phyloP scores from a whole-genome alignment of 2,797 vertebrate genomes.

The Acridotheres tristis region DNA sequence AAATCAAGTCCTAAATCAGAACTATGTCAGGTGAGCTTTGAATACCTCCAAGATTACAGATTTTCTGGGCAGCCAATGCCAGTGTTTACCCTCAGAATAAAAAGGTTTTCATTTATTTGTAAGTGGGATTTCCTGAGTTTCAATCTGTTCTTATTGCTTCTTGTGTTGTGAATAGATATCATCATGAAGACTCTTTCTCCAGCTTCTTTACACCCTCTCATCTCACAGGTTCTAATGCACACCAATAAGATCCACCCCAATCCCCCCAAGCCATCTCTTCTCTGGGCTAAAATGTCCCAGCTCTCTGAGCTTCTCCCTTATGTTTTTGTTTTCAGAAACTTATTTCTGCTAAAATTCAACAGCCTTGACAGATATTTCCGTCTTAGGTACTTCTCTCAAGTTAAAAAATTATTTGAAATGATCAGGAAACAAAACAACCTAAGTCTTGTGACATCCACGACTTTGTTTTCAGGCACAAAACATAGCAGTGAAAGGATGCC shows the following conservation, averaged over 20 bases:
- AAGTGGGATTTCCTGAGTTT: not conserved
- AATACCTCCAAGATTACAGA: not conserved
- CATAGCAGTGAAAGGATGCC: not conserved
- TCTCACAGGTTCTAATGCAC: not conserved
- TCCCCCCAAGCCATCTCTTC: not conserved
- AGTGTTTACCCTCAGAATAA: not conserved
- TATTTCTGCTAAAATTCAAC: not conserved
- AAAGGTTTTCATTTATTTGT: not conserved
- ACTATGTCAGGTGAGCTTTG: not conserved
- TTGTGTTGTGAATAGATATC: not conserved
- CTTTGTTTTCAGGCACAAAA: not conserved
- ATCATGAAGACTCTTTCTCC: not conserved
- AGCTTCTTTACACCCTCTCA: not conserved
- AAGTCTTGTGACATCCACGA: fast-evolving
- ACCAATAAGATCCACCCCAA: not conserved
- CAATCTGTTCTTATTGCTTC: not conserved
- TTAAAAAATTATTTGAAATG: not conserved
- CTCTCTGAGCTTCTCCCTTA: not conserved
- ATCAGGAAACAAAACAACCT: not conserved
- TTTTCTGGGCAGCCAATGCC: not conserved
- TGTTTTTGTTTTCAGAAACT: not conserved
- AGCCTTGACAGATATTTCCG: not conserved
- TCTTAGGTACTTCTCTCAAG: not conserved
- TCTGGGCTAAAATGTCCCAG: not conserved
- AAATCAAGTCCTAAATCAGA: not conserved